Evolutionary conservation across 1,140 invertebrate genomes (phyloP).

Genomic region (Pogonognathellus flavescens): DNA sequence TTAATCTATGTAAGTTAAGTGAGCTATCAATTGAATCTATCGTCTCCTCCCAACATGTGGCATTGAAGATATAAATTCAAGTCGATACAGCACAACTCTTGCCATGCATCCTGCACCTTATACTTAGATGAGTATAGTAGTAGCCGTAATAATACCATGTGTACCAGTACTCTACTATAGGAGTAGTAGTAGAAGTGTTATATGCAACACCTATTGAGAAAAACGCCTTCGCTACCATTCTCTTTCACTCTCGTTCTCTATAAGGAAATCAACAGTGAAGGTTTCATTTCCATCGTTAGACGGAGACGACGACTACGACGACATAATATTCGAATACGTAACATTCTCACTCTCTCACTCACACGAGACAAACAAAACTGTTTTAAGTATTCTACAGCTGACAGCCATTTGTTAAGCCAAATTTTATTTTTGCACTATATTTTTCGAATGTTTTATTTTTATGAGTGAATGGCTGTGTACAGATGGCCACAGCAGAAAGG

Average conservation of each 20-base stretch:
- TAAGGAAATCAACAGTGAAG: constrained; percentile 20
- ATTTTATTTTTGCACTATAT: constrained; percentile 5
- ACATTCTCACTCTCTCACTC: not conserved
- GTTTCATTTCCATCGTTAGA: constrained; percentile 23
- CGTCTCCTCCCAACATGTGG: constrained; percentile 53
- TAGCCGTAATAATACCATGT: too few relatives aligned
- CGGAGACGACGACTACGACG: too few relatives aligned
- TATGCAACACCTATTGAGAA: not conserved
- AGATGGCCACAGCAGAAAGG: constrained; percentile 4
- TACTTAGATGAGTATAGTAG: too few relatives aligned
- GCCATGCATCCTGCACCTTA: too few relatives aligned
- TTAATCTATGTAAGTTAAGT: constrained; percentile 40
- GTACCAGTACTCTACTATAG: not conserved
- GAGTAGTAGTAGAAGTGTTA: not conserved
- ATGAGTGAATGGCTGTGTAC: not conserved
- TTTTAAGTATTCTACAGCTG: too few relatives aligned
- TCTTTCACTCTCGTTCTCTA: constrained; percentile 42
- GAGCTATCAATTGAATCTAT: constrained; percentile 51
- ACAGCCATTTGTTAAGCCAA: too few relatives aligned
- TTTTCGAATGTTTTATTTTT: not conserved
- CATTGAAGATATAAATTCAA: constrained; percentile 48
- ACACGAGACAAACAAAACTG: constrained; percentile 1
- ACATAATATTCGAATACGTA: not conserved
- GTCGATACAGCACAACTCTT: not conserved
- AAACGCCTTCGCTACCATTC: constrained; percentile 41